A percentile compares a stretch with the other conserved stretches of the same genome.
These are phyloP conservation scores for Periphyllus acericola DNA, from an alignment of 2,888 invertebrate species.

Conservation along the genomic window DNA sequence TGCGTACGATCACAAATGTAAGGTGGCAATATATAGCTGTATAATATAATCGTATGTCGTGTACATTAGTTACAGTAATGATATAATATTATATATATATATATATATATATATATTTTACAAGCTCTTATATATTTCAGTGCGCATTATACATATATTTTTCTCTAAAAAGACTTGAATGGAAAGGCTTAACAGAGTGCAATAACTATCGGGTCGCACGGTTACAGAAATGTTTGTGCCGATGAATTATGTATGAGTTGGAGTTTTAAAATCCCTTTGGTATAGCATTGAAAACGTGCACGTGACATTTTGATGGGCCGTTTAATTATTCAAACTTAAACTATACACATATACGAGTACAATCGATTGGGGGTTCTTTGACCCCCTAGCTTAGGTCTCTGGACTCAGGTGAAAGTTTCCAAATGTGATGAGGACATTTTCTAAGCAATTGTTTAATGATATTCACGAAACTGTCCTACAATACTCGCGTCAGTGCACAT, in stretches of 20 bases:
- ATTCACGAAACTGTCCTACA: constrained; percentile 41
- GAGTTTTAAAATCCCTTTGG: constrained; percentile 32
- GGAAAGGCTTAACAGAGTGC: constrained; percentile 25
- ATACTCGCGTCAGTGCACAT: constrained; percentile 52
- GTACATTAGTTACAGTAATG: no score
- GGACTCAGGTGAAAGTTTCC: not conserved
- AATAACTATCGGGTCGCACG: constrained; percentile 8
- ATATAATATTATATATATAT: no score
- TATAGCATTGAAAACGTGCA: constrained; percentile 42
- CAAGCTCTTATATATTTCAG: not conserved
- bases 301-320: constrained; percentile 38
- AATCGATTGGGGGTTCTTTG: constrained; percentile 37
- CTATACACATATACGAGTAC: not conserved
- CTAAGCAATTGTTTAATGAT: not conserved
- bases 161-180: constrained; percentile 9
- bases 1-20: no score
- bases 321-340: constrained; percentile 49
- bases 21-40: no score
- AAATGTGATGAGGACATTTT: not conserved
- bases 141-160: not conserved
- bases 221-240: constrained; percentile 30
- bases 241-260: constrained; percentile 40
- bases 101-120: not conserved
- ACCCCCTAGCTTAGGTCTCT: not conserved
- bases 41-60: no score